Conservation (phyloP, 2,888 invertebrate species). For the Phyllotreta cruciferae region DNA sequence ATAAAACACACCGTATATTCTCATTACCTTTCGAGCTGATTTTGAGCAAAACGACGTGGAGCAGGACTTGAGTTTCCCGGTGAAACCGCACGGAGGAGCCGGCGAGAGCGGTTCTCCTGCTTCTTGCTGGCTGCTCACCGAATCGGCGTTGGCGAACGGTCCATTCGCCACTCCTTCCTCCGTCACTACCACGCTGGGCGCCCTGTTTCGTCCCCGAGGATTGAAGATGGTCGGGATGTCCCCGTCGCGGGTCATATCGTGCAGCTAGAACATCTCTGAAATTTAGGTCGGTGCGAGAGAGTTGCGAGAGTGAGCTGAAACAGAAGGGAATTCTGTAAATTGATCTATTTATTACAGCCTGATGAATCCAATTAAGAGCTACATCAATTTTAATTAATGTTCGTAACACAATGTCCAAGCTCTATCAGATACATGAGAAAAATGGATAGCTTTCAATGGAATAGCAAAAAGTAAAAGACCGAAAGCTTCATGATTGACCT, state of each 20-base stretch:
- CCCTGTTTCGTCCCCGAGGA: conserved; percentile 61
- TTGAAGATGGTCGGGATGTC: conserved; percentile 85
- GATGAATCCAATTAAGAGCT: no score
- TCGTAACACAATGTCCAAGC: no score
- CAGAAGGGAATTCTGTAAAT: not conserved
- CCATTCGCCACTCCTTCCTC: conserved; percentile 57
- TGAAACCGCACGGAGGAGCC: conserved; percentile 55
- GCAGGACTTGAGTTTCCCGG: conserved; percentile 66
- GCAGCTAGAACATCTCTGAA: conserved; percentile 27
- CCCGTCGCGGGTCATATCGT: conserved; percentile 56
- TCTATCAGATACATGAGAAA: no score
- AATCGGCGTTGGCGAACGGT: conserved; percentile 56
- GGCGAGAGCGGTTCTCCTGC: conserved; percentile 58
- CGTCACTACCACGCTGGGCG: conserved; percentile 58
- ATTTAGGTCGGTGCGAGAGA: conserved; percentile 11
- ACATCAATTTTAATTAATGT: no score
- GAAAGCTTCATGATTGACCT: no score
- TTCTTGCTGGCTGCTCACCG: conserved; percentile 54
- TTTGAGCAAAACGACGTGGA: conserved; percentile 82
- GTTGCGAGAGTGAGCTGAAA: conserved; percentile 6
- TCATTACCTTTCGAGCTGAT: conserved; percentile 78
- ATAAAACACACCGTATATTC: not conserved
- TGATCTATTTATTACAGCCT: no score
- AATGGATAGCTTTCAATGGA: no score
- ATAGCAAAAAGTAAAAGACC: no score